These are phyloP conservation scores for Chionodraco myersi DNA, from an alignment of 2,113 vertebrate genomes.

Conservation along the genomic window DNA sequence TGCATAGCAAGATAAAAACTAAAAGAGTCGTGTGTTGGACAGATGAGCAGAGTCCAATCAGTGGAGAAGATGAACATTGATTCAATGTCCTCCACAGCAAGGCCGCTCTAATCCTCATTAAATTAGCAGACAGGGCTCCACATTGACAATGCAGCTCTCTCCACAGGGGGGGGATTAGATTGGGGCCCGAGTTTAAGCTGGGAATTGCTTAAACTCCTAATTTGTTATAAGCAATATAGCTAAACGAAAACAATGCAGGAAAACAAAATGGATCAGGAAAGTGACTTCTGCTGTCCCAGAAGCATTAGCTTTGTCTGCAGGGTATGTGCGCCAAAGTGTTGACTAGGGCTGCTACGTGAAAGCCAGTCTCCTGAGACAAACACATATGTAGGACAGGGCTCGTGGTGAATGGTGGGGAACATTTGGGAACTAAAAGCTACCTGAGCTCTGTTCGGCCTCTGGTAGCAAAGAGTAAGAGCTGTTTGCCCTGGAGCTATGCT, in stretches of 20 bases:
- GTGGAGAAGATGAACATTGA: slow-evolving; percentile 58
- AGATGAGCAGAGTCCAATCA: slow-evolving; percentile 42
- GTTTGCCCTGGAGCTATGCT: slow-evolving; percentile 2
- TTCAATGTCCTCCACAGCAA: slow-evolving; percentile 45
- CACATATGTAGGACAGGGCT: background rate
- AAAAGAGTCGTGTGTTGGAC: slow-evolving; percentile 2
- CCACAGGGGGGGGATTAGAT: slow-evolving; percentile 60
- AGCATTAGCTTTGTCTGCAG: slow-evolving; percentile 12
- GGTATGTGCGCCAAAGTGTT: slow-evolving; percentile 4
- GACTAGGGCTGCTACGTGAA: slow-evolving; percentile 15
- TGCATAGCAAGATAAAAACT: slow-evolving; percentile 12
- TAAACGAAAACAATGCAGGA: slow-evolving; percentile 33
- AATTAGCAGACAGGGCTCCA: slow-evolving; percentile 61
- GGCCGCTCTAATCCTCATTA: slow-evolving; percentile 69
- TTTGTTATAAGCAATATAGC: slow-evolving; percentile 60
- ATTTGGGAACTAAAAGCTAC: background rate
- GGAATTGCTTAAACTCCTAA: slow-evolving; percentile 60
- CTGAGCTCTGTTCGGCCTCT: slow-evolving; percentile 8
- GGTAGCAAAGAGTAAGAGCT: background rate
- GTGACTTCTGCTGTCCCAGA: slow-evolving; percentile 15
- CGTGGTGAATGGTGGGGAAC: background rate
- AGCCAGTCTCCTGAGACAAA: background rate
- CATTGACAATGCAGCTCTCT: slow-evolving; percentile 60
- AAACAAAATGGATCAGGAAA: slow-evolving; percentile 41
- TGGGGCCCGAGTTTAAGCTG: slow-evolving; percentile 53